Evolutionary conservation across 2,888 invertebrate genomes (phyloP).

Genomic region (Drosophila borborema): DNA sequence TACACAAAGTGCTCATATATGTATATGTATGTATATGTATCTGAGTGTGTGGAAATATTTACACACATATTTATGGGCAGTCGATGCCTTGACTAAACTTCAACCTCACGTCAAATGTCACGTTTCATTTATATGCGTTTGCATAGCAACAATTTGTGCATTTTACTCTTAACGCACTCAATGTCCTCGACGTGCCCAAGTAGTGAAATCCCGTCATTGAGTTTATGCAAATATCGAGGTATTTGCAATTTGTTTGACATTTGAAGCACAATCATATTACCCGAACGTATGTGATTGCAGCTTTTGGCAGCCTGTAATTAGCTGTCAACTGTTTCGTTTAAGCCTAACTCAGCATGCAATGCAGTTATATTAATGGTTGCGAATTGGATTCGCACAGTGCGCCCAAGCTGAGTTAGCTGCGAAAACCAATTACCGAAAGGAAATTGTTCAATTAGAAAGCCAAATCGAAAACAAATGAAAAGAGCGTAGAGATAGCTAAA

Average conservation of each 20-base stretch:
- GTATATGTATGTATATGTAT: not conserved
- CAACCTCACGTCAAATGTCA: conserved; percentile 71
- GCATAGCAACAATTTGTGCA: conserved; percentile 63
- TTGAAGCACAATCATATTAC: conserved; percentile 24
- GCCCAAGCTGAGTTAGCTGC: conserved; percentile 12
- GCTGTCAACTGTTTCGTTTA: conserved; percentile 11
- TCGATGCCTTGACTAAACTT: conserved; percentile 58
- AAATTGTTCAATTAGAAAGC: conserved; percentile 73
- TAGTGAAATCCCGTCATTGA: conserved; percentile 27
- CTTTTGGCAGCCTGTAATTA: conserved; percentile 26
- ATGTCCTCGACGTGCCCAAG: conserved; percentile 24
- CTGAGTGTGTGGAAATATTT: not conserved
- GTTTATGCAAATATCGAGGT: conserved; percentile 61
- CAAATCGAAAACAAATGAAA: conserved; percentile 61
- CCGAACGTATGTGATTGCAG: conserved; percentile 42
- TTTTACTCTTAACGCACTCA: conserved; percentile 31
- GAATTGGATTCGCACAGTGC: not conserved
- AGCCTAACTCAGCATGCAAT: not conserved
- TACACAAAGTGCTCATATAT: conserved; percentile 15
- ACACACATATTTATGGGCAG: conserved; percentile 47
- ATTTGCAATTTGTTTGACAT: conserved; percentile 57
- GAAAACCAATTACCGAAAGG: conserved; percentile 74
- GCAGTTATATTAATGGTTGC: not conserved
- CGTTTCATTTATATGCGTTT: conserved; percentile 73
- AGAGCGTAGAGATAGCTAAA: not conserved